Evolutionary conservation across 2,888 invertebrate species (phyloP).

Genomic region (Cremastinae sp.): DNA sequence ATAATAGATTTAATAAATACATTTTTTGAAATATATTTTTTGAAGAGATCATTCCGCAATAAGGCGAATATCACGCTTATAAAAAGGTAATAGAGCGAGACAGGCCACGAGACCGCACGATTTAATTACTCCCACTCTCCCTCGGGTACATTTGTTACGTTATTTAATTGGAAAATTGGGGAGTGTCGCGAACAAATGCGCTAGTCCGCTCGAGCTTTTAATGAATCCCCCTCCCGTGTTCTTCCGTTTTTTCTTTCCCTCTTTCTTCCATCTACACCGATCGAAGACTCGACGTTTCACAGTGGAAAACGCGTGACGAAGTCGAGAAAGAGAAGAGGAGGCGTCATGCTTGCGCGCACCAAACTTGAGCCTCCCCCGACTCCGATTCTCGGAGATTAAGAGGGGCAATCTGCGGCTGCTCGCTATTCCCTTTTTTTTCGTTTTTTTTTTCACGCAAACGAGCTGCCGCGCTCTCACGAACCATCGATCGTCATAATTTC

Average conservation of each 20-base stretch:
- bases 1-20: too few species aligned
- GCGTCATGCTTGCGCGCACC: constrained; percentile 69
- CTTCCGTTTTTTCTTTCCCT: neutral
- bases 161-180: constrained; percentile 73
- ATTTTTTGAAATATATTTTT: neutral
- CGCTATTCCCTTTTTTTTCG: constrained; percentile 67
- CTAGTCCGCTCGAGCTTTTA: constrained; percentile 70
- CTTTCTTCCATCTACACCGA: neutral
- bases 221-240: constrained; percentile 70
- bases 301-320: constrained; percentile 70
- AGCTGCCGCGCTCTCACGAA: constrained; percentile 75
- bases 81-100: constrained; percentile 18
- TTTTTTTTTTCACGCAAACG: constrained; percentile 69
- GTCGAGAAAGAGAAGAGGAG: constrained; percentile 51
- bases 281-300: constrained; percentile 19
- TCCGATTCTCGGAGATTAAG: constrained; percentile 70
- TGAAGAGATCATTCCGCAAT: too few species aligned
- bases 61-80: too few species aligned
- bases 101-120: constrained; percentile 44
- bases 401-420: constrained; percentile 74
- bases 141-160: constrained; percentile 71
- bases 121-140: constrained; percentile 64
- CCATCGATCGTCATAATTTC: constrained; percentile 78
- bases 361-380: constrained; percentile 29
- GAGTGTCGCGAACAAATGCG: constrained; percentile 73